Evolutionary conservation across 2,797 vertebrate genomes (phyloP).

Genomic region (Neopelma chrysocephalum): DNA sequence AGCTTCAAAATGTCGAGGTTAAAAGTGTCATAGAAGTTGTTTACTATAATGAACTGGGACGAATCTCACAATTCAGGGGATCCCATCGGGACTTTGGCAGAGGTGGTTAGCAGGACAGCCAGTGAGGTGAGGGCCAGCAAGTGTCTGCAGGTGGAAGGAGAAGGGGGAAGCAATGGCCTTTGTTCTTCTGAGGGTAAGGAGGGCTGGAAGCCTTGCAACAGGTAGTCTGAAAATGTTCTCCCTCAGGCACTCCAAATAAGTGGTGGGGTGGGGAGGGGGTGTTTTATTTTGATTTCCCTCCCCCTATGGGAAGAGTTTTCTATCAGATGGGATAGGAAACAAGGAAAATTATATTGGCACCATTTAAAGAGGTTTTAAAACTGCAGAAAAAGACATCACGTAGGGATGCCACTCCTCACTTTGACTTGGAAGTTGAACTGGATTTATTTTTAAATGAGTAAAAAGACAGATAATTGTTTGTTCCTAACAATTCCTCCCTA

Average conservation of each 20-base stretch:
- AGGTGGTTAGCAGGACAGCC: background rate
- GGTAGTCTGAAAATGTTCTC: constrained; percentile 66
- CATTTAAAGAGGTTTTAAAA: background rate
- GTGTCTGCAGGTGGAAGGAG: background rate
- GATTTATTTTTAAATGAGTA: background rate
- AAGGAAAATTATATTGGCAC: background rate
- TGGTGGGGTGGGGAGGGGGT: background rate
- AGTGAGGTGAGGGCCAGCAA: background rate
- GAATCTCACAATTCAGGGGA: background rate
- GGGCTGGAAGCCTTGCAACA: constrained; percentile 45
- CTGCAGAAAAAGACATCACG: background rate
- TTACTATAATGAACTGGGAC: background rate
- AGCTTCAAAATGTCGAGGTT: background rate
- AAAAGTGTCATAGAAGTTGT: background rate
- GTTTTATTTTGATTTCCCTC: constrained; percentile 33
- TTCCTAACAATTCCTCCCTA: background rate
- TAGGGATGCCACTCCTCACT: background rate
- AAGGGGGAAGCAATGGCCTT: constrained; percentile 37
- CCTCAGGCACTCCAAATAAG: constrained; percentile 27
- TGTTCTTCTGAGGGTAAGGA: constrained; percentile 58
- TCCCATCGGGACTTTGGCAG: background rate
- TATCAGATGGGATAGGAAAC: constrained; percentile 56
- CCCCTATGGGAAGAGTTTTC: constrained; percentile 13
- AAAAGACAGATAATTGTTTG: background rate
- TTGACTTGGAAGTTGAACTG: background rate